Evolutionary conservation across 2,113 vertebrate genomes (phyloP).

Genomic region (Phylloscopus trochilus): DNA sequence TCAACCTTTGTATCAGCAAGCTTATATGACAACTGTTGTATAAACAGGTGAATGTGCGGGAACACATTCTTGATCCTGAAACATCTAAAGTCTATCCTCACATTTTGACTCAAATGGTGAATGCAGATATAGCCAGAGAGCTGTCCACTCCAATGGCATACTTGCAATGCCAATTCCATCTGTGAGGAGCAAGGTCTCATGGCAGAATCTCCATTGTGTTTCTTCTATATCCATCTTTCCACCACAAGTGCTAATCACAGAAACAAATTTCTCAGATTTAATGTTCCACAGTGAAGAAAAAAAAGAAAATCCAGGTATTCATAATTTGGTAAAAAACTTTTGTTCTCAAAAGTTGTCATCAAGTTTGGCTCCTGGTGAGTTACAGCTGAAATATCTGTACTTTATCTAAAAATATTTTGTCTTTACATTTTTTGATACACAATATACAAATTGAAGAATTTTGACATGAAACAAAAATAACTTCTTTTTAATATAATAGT

Average conservation of each 20-base stretch:
- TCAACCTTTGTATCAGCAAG: neutral
- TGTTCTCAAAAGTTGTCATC: neutral
- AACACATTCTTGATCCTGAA: neutral
- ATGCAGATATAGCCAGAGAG: neutral
- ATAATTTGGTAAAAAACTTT: neutral
- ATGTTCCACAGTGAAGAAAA: neutral
- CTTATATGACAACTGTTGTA: neutral
- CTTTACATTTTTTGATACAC: neutral
- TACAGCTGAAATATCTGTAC: neutral
- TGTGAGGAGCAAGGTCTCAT: neutral
- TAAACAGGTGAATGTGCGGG: neutral
- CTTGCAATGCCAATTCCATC: neutral
- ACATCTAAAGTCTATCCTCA: neutral
- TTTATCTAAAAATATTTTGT: neutral
- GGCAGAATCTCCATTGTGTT: neutral
- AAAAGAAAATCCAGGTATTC: neutral
- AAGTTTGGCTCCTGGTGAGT: neutral
- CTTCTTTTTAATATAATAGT: fast-evolving
- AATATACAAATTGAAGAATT: neutral
- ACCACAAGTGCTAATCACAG: neutral
- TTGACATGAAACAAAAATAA: neutral
- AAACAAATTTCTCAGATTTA: neutral
- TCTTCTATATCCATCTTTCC: neutral
- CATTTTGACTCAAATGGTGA: neutral
- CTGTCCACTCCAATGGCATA: neutral